A percentile compares a stretch with the other conserved stretches of the same genome.
phyloP scores from a whole-genome alignment of 1,140 invertebrate genomes.

The Eufriesea mexicana region DNA sequence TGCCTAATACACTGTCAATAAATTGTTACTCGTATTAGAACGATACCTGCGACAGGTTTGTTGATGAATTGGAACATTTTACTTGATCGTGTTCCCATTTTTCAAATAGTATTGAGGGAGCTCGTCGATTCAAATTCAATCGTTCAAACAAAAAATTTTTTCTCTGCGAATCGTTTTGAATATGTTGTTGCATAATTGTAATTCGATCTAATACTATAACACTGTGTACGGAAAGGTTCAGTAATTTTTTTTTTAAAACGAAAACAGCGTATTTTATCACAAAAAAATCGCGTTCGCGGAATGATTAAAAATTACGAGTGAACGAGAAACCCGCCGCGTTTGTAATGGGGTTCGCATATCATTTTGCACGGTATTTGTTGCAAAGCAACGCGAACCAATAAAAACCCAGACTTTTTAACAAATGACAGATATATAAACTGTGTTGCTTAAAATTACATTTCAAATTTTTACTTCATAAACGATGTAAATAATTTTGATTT shows the following conservation, averaged over 20 bases:
- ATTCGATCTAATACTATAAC: not conserved
- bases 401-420: conserved; percentile 2
- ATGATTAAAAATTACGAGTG: conserved; percentile 23
- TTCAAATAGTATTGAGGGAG: not conserved
- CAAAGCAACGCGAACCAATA: conserved; percentile 30
- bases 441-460: not conserved
- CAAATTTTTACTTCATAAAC: not conserved
- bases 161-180: not conserved
- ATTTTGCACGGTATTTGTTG: conserved; percentile 20
- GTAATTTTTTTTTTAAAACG: not conserved
- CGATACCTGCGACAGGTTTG: conserved; percentile 25
- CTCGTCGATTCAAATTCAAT: not conserved
- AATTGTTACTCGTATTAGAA: not conserved
- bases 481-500: not conserved
- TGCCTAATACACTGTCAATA: not conserved
- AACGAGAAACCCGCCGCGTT: conserved; percentile 20
- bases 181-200: not conserved
- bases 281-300: conserved; percentile 20
- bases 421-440: conserved; percentile 11
- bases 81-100: not conserved
- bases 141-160: conserved; percentile 21
- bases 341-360: conserved; percentile 33
- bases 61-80: not conserved
- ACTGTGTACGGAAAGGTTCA: not conserved
- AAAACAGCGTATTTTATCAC: conserved; percentile 18